Evolutionary conservation across 1,140 invertebrate species (phyloP).

Genomic region (Whitmania pigra): DNA sequence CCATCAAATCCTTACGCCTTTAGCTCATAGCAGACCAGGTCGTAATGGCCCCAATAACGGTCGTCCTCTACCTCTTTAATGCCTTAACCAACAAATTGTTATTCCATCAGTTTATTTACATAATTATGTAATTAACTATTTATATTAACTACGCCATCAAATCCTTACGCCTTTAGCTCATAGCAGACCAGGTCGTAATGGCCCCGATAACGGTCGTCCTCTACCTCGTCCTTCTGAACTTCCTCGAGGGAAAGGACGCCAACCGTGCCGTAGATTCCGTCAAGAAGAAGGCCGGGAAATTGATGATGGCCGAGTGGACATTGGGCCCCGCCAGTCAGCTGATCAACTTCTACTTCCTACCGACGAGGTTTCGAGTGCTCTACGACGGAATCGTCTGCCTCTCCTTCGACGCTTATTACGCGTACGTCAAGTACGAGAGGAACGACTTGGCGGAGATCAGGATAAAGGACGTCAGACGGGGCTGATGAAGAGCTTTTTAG

Average conservation of each 20-base stretch:
- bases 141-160: too few species aligned
- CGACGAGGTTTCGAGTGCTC: slow-evolving; percentile 66
- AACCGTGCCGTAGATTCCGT: slow-evolving; percentile 50
- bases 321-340: slow-evolving; percentile 68
- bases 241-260: slow-evolving; percentile 53
- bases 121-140: too few species aligned
- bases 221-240: slow-evolving; percentile 64
- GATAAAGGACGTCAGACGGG: too few species aligned
- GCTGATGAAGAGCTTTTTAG: too few species aligned
- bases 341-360: slow-evolving; percentile 75
- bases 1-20: too few species aligned
- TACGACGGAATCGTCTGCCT: slow-evolving; percentile 81
- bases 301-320: slow-evolving; percentile 69
- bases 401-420: slow-evolving; percentile 81
- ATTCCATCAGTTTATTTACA: too few species aligned
- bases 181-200: slow-evolving; percentile 65
- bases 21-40: slow-evolving; percentile 55
- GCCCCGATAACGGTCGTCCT: slow-evolving; percentile 67
- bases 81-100: too few species aligned
- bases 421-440: slow-evolving; percentile 57
- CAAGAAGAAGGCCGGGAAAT: slow-evolving; percentile 59
- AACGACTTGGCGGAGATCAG: too few species aligned
- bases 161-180: neutral
- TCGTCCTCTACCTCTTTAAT: slow-evolving; percentile 64
- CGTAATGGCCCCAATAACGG: slow-evolving; percentile 70